Evolutionary conservation across 2,797 vertebrate genomes (phyloP), one percentile per base, ranked within the genome.

Genomic region (Potorous gilbertii): DNA sequence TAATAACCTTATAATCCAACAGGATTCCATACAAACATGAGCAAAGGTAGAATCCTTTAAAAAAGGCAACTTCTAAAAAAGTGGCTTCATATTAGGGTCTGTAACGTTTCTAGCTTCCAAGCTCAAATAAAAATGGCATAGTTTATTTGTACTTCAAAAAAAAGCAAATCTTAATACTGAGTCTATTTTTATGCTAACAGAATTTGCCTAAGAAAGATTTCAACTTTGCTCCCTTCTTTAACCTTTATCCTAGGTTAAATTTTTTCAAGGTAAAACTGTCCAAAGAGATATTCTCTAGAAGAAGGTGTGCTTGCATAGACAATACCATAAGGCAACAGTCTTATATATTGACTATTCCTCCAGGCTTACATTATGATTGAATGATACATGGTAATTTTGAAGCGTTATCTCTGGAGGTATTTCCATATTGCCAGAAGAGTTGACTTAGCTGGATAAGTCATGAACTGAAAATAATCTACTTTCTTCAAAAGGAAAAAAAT

Each of bases 21-120:
- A 95, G 59, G 54, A 94, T 92, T 74, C 46, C 55, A 97, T 97
- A 94, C 55, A 95, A 96, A 97, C 92, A 91, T 94, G 94, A 96
- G 96, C 50, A 93, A 93, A 97, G 93, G 87, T 34, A 93, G 57
- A 66, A 90, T 56, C 40, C 87, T 74, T 0, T 34, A 50, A 93
- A 92, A 96, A 94, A 91, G 5, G 46, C 0, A 5, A 93, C 34
- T 62, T 24, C 92, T n/a, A 14, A 24, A 54, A 95, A 97, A 91
- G 18, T 5, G 46, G 0, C 31, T 0, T 40, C 34, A 8, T 21
- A 6, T n/a, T 40, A 74, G 34, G 66, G 66, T 31, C 3, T 40
- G 14, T 74, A 74, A 74, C 40, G 5, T 74, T 40, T 91, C 14
- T 3, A 92, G 91, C 59, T 95, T 62, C 34, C 46, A 9, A 92